Evolutionary conservation across 2,113 vertebrate species (phyloP).

Genomic region (Pogonocichla stellata): DNA sequence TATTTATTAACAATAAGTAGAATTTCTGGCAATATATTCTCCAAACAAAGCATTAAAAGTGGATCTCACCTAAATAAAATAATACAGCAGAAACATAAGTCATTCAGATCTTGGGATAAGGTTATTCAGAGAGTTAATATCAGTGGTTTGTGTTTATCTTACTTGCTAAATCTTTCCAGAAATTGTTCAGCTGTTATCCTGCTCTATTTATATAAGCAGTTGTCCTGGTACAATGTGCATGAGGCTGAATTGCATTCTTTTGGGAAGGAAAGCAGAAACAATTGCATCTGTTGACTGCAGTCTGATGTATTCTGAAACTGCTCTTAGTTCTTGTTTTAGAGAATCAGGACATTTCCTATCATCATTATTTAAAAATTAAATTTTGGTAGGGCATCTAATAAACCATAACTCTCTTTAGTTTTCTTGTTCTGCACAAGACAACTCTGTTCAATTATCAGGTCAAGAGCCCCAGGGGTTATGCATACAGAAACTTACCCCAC

Average conservation of each 20-base stretch:
- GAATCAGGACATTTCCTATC: neutral
- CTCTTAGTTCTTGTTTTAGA: neutral
- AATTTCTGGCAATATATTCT: constrained; percentile 25
- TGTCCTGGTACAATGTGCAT: neutral
- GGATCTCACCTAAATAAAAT: neutral
- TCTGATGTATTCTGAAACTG: neutral
- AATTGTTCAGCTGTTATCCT: neutral
- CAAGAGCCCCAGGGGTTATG: neutral
- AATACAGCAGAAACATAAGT: neutral
- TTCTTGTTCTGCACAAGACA: neutral
- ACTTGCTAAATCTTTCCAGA: neutral
- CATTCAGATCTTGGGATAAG: neutral
- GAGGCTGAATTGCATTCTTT: neutral
- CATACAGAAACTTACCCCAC: neutral
- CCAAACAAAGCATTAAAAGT: neutral
- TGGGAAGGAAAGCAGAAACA: neutral
- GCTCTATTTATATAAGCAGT: neutral
- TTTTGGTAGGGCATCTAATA: neutral
- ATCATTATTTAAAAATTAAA: neutral
- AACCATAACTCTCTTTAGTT: neutral
- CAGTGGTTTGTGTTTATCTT: neutral
- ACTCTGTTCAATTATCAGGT: neutral
- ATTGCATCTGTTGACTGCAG: neutral
- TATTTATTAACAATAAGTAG: constrained; percentile 25
- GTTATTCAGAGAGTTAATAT: neutral